phyloP scores from a whole-genome alignment of 2,797 vertebrate species.

The Spinus olivaceus region DNA sequence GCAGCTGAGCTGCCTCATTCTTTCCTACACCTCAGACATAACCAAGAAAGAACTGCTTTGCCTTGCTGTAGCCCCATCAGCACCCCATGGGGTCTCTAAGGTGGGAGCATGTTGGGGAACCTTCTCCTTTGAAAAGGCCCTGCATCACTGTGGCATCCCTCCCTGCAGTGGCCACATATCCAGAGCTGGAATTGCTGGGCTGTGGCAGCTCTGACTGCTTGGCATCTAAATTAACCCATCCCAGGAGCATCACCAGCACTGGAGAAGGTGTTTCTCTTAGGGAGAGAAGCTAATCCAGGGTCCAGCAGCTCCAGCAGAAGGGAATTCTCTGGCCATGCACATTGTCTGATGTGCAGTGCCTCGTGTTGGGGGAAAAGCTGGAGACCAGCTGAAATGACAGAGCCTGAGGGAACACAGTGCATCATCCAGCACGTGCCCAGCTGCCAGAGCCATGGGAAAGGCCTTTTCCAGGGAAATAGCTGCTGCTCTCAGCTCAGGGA shows the following conservation, averaged over 20 bases:
- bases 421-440: rapidly evolving
- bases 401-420: neutral
- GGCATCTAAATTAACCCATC: neutral
- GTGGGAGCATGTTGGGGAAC: rapidly evolving
- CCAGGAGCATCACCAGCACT: neutral
- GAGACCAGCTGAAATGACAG: neutral
- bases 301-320: neutral
- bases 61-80: neutral
- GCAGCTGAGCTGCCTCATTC: neutral
- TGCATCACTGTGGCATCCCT: neutral
- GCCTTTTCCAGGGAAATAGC: neutral
- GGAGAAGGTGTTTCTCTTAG: neutral
- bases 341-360: neutral
- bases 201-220: neutral
- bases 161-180: rapidly evolving
- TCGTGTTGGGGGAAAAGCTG: neutral
- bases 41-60: neutral
- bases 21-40: neutral
- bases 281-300: neutral
- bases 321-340: neutral
- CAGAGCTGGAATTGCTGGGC: neutral
- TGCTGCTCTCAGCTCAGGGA: neutral
- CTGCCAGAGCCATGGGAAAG: neutral
- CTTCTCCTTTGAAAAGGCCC: neutral
- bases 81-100: neutral